phyloP scores from a whole-genome alignment of 2,113 vertebrate genomes.

The Antennarius striatus region DNA sequence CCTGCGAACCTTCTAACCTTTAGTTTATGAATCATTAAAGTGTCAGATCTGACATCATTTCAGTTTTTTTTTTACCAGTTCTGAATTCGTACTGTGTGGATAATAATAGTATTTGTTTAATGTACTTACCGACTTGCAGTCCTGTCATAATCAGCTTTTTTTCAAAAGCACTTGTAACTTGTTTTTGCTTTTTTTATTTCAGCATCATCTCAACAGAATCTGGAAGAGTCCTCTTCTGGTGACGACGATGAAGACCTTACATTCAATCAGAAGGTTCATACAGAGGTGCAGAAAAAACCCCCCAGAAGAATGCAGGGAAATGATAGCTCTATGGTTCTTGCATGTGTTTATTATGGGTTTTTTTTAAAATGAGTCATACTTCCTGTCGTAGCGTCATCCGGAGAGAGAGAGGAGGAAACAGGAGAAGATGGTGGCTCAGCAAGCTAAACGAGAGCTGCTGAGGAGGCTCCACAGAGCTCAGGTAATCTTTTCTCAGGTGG shows the following conservation, averaged over 20 bases:
- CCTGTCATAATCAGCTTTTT: no score
- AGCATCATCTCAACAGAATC: conserved; percentile 66
- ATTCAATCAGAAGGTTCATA: conserved; percentile 77
- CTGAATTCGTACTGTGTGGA: no score
- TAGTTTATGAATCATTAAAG: no score
- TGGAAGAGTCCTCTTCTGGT: conserved; percentile 75
- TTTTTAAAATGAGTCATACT: background rate
- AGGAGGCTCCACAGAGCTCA: conserved; percentile 95
- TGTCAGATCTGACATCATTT: no score
- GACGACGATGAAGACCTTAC: conserved; percentile 76
- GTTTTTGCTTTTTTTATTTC: background rate
- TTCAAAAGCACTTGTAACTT: background rate
- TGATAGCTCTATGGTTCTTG: no score
- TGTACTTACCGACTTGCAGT: no score
- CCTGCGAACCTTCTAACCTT: no score
- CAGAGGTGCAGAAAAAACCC: no score
- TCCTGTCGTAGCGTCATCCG: conserved; percentile 64
- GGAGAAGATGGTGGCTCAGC: conserved; percentile 81
- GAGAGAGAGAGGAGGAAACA: conserved; percentile 78
- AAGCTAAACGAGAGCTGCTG: conserved; percentile 87
- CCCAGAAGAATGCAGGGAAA: background rate
- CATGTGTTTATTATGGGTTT: background rate
- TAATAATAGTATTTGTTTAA: no score
- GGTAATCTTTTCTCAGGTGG: conserved; percentile 69
- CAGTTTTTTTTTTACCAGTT: no score